These are phyloP conservation scores for Ciona savignyi DNA, from an alignment of 23 tunicate genomes.

Conservation along the genomic window DNA sequence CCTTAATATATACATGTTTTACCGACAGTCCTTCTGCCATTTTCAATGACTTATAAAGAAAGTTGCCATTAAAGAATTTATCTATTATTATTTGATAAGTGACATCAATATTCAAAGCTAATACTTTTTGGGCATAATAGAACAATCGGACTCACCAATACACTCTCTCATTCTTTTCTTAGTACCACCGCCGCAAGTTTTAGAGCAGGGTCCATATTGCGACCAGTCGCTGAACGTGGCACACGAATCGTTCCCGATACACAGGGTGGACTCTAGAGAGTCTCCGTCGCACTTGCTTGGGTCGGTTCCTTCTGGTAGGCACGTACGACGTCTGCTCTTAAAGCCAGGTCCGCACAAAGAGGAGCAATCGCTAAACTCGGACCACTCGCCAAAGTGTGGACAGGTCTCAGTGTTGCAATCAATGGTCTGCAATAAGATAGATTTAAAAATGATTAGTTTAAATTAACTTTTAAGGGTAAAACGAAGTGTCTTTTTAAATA, in stretches of 20 bases:
- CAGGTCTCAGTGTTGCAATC: constrained; percentile 31
- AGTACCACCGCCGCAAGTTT: constrained; percentile 72
- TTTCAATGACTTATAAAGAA: too few relatives aligned
- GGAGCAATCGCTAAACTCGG: constrained; percentile 28
- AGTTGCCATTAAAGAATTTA: too few relatives aligned
- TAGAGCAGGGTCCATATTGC: constrained; percentile 22
- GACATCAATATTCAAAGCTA: not conserved
- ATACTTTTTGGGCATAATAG: not conserved
- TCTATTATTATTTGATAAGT: too few relatives aligned
- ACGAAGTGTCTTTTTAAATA: too few relatives aligned
- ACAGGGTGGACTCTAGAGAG: not conserved
- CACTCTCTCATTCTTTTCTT: constrained; percentile 39
- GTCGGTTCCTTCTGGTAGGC: constrained; percentile 17
- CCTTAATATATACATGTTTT: too few relatives aligned
- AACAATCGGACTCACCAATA: constrained; percentile 17
- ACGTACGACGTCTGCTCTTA: constrained; percentile 15
- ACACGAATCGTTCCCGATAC: constrained; percentile 14
- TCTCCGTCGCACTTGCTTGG: constrained; percentile 20
- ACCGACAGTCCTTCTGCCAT: too few relatives aligned
- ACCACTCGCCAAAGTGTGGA: constrained; percentile 54
- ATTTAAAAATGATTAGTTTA: too few relatives aligned
- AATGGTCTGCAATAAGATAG: not conserved
- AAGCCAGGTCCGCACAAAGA: constrained; percentile 36
- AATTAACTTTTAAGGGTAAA: too few relatives aligned
- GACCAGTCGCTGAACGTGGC: constrained; percentile 43